phyloP scores from a whole-genome alignment of 2,888 invertebrate species.

The Polyommatus icarus region DNA sequence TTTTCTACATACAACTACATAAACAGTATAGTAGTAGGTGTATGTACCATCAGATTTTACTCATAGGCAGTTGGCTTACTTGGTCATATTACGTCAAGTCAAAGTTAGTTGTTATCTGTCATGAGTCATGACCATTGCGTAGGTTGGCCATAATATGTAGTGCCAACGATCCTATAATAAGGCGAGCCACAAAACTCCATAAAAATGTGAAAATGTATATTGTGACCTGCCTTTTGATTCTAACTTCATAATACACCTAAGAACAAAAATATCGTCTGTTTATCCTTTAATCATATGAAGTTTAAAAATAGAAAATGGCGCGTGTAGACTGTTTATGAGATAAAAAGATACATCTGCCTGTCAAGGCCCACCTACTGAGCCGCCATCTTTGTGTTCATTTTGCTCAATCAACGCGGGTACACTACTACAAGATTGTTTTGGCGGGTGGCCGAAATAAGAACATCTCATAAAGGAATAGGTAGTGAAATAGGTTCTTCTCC shows the following conservation, averaged over 20 bases:
- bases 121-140: too few relatives aligned
- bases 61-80: too few relatives aligned
- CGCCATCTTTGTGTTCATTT: slow-evolving; percentile 66
- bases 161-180: not conserved
- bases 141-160: too few relatives aligned
- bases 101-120: too few relatives aligned
- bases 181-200: not conserved
- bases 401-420: slow-evolving; percentile 39
- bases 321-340: slow-evolving; percentile 50
- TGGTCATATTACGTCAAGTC: too few relatives aligned
- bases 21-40: not conserved
- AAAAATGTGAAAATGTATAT: not conserved
- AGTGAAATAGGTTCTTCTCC: too few relatives aligned
- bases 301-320: slow-evolving; percentile 62
- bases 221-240: not conserved
- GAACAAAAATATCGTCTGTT: slow-evolving; percentile 31
- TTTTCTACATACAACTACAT: not conserved
- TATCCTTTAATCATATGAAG: slow-evolving; percentile 36
- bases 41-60: not conserved
- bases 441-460: not conserved
- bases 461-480: not conserved
- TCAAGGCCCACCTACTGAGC: slow-evolving; percentile 73
- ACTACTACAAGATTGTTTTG: not conserved
- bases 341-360: slow-evolving; percentile 69
- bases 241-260: not conserved